Conservation (phyloP, 2,888 invertebrate genomes). For the Mellilla xanthometata region DNA sequence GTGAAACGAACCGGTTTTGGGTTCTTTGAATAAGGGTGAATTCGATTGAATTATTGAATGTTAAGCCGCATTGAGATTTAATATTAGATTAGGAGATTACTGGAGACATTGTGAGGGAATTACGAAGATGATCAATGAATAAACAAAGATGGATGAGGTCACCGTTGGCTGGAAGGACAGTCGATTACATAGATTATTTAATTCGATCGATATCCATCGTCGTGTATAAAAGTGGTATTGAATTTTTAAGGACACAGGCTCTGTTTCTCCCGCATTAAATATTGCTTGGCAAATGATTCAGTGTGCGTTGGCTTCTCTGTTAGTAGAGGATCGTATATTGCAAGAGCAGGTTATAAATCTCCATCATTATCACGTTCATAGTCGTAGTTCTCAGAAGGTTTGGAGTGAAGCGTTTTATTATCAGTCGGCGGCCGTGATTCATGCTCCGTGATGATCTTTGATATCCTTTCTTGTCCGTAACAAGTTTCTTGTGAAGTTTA, state of each 20-base stretch:
- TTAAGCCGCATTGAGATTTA: slow-evolving; percentile 45
- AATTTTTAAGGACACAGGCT: slow-evolving; percentile 43
- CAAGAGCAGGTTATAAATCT: slow-evolving; percentile 25
- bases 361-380: slow-evolving; percentile 38
- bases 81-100: slow-evolving; percentile 44
- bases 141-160: slow-evolving; percentile 22
- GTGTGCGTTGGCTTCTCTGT: slow-evolving; percentile 12
- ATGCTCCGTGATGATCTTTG: slow-evolving; percentile 61
- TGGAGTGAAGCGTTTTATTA: slow-evolving; percentile 51
- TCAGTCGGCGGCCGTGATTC: slow-evolving; percentile 55
- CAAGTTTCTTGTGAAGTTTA: slow-evolving; percentile 42
- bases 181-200: slow-evolving; percentile 44
- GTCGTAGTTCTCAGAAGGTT: slow-evolving; percentile 64
- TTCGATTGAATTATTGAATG: slow-evolving; percentile 55
- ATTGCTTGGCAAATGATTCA: slow-evolving; percentile 34
- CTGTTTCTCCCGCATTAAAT: slow-evolving; percentile 38
- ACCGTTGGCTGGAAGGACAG: slow-evolving; percentile 27
- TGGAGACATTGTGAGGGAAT: slow-evolving; percentile 29
- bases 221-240: slow-evolving; percentile 43
- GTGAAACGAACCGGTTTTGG: slow-evolving; percentile 48
- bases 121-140: slow-evolving; percentile 24
- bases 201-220: slow-evolving; percentile 47
- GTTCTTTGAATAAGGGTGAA: slow-evolving; percentile 38
- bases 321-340: slow-evolving; percentile 14
- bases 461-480: slow-evolving; percentile 60